phyloP scores from a whole-genome alignment of 1,140 invertebrate species.

The Limonius californicus region DNA sequence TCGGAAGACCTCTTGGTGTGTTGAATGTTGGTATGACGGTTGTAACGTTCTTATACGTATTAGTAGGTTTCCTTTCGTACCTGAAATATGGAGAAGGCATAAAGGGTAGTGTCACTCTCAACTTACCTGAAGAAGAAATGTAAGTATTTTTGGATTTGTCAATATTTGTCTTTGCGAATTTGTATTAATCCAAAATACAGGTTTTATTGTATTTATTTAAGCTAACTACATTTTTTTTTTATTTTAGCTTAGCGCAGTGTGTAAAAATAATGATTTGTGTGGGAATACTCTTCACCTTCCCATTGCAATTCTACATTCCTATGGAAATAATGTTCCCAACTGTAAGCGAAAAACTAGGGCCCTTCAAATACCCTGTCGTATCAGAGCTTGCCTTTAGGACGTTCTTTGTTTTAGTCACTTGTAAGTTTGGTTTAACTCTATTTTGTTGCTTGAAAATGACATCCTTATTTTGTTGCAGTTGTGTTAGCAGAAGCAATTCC shows the following conservation, averaged over 20 bases:
- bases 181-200: conserved; percentile 49
- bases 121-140: conserved; percentile 56
- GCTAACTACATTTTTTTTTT: neutral
- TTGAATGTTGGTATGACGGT: conserved; percentile 81
- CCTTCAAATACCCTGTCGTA: conserved; percentile 49
- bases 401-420: conserved; percentile 64
- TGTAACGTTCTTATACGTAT: conserved; percentile 70
- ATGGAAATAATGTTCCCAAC: conserved; percentile 58
- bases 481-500: conserved; percentile 73
- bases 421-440: conserved; percentile 54
- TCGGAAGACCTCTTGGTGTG: conserved; percentile 72
- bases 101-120: conserved; percentile 67
- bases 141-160: conserved; percentile 46
- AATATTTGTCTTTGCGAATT: neutral
- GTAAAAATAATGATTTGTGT: conserved; percentile 64
- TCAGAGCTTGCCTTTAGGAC: conserved; percentile 60
- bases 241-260: conserved; percentile 54
- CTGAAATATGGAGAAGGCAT: conserved; percentile 68
- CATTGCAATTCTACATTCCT: conserved; percentile 81
- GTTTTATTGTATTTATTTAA: neutral
- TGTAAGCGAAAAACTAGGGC: conserved; percentile 47
- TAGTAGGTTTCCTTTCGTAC: conserved; percentile 81
- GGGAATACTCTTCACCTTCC: conserved; percentile 71
- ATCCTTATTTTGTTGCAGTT: conserved; percentile 66
- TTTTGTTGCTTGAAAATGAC: neutral